These are phyloP conservation scores for Stictonetta naevosa DNA, from an alignment of 2,113 vertebrate genomes.

Conservation along the genomic window DNA sequence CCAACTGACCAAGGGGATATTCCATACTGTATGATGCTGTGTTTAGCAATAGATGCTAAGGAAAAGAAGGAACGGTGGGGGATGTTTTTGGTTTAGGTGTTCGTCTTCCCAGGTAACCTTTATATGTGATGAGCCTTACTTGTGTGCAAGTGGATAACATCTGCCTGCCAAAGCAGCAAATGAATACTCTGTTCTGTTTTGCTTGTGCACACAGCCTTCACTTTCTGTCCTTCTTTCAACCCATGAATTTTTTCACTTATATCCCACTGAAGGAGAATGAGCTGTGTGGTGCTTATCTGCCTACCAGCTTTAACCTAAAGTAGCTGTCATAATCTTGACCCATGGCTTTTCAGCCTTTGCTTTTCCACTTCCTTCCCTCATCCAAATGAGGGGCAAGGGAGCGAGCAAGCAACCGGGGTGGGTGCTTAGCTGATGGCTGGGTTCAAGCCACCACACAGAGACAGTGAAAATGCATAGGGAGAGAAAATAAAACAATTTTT, in stretches of 20 bases:
- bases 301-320: neutral
- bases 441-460: neutral
- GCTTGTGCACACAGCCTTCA: neutral
- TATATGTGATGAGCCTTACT: accelerated
- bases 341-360: neutral
- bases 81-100: accelerated
- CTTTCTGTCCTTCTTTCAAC: neutral
- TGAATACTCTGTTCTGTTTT: neutral
- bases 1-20: neutral
- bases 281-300: neutral
- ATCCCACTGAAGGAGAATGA: neutral
- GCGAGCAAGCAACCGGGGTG: accelerated
- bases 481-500: neutral
- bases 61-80: neutral
- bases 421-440: neutral
- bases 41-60: neutral
- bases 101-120: neutral
- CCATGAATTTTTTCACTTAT: neutral
- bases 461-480: neutral
- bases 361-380: neutral
- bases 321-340: neutral
- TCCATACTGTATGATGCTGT: accelerated
- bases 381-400: accelerated
- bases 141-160: neutral
- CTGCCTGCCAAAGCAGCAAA: neutral